phyloP scores from a whole-genome alignment of 2,113 vertebrate genomes.

The Catagonus wagneri region DNA sequence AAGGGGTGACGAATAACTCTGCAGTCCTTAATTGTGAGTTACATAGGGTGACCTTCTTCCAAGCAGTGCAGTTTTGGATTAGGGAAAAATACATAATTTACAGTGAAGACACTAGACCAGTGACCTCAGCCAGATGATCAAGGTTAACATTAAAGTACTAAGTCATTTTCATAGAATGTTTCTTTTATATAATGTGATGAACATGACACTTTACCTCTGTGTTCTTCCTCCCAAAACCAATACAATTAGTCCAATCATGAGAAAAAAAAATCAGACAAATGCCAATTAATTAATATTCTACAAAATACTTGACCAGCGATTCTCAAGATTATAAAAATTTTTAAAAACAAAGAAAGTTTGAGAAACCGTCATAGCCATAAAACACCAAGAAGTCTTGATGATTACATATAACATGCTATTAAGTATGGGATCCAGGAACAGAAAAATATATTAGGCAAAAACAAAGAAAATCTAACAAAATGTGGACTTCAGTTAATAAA shows the following conservation, averaged over 20 bases:
- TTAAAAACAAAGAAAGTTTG: neutral
- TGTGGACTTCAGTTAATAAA: neutral
- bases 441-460: neutral
- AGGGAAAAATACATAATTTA: neutral
- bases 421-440: neutral
- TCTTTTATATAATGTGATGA: neutral
- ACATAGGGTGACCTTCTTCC: neutral
- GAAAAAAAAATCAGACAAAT: neutral
- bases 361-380: neutral
- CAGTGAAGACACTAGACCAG: neutral
- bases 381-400: neutral
- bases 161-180: neutral
- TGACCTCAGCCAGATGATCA: neutral
- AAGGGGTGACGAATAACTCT: neutral
- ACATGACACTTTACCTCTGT: neutral
- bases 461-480: neutral
- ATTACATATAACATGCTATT: rapidly evolving
- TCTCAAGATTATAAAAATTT: neutral
- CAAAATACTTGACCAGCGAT: neutral
- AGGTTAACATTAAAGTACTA: neutral
- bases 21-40: rapidly evolving
- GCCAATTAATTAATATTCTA: neutral
- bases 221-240: neutral
- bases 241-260: neutral
- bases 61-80: neutral